Conservation (phyloP, 2,113 vertebrate species). For the Bufo bufo region DNA sequence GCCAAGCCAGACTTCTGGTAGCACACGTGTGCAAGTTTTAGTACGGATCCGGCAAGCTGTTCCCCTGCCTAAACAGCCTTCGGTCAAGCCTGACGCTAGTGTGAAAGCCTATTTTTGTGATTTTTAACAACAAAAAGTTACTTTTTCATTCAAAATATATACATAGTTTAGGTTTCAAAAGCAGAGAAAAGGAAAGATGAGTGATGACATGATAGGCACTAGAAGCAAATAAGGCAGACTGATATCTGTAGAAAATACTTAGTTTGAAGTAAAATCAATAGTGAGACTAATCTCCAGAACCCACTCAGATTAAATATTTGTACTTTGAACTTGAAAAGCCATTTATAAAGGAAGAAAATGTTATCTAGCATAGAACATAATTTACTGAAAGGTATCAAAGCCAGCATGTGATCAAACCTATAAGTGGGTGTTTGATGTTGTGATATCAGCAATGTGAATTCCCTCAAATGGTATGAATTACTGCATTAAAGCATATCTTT, state of each 20-base stretch:
- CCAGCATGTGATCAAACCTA: neutral
- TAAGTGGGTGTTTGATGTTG: neutral
- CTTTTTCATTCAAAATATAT: too few species aligned
- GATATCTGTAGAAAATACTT: neutral
- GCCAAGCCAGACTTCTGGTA: too few species aligned
- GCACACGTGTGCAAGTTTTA: too few species aligned
- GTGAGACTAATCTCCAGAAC: neutral
- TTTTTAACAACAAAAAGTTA: too few species aligned
- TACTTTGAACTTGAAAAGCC: neutral
- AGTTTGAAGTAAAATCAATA: neutral
- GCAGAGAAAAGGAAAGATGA: too few species aligned
- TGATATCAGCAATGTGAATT: neutral
- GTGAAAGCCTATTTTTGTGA: too few species aligned
- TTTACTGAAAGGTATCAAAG: neutral
- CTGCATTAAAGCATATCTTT: too few species aligned
- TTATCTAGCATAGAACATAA: neutral
- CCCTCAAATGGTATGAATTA: too few species aligned
- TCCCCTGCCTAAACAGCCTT: too few species aligned
- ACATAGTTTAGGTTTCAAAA: too few species aligned
- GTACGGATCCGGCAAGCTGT: too few species aligned
- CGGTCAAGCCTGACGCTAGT: too few species aligned
- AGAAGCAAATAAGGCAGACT: neutral
- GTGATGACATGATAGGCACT: neutral
- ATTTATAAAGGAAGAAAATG: neutral
- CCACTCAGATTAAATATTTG: conserved; percentile 5